Base-by-base conservation (phyloP, 1,140 invertebrate genomes). In the Papilio helenus region DNA sequence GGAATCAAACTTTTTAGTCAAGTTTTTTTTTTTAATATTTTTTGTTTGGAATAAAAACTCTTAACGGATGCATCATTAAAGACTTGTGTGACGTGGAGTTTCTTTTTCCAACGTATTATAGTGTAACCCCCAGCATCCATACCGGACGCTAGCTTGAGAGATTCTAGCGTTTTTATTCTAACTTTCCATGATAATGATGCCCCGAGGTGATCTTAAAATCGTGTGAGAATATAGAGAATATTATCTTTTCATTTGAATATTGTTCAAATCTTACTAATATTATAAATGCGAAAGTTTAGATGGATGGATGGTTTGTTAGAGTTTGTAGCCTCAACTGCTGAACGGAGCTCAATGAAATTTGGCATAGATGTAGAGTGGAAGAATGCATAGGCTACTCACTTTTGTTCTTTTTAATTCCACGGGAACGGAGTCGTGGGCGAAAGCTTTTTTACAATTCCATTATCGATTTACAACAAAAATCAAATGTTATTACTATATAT, bases 171-270 rank as follows among this genome's bases (percentile, higher is more conserved):
- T 89, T 89, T 89, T 87, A 87, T 87, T 86, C 84, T 83, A 86
- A 83, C 87, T 86, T 86, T 81, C 84, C 80, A 55, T 39, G 65
- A 88, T 91, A 90, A 91, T 89, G 88, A 91, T 85, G 81, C 86
- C 83, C 84, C 79, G 80, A 80, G 82, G 83, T 80, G 68, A 12
- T 23, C 76, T 26, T 51, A 42, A 76, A 73, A 72, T 78, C 58
- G 29, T 44, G 46, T 18, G 42, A n/a, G 46, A 65, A 77, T 65
- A 76, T 29, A 23, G 23, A 23, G 20, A 46, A 49, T 74, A 42
- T 23, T 39, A 23, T 8, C 9, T 12, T 23, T 20, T 42, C 3
- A 73, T 2, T 51, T 1, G 23, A 51, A 74, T 49, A 26, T 4
- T 49, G 23, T 74, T 51, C 12, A 49, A 23, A 51, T 68, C 14